A percentile compares a stretch with the other conserved stretches of the same genome.
Conservation (phyloP, 2,888 invertebrate species). For the Latheticus oryzae region DNA sequence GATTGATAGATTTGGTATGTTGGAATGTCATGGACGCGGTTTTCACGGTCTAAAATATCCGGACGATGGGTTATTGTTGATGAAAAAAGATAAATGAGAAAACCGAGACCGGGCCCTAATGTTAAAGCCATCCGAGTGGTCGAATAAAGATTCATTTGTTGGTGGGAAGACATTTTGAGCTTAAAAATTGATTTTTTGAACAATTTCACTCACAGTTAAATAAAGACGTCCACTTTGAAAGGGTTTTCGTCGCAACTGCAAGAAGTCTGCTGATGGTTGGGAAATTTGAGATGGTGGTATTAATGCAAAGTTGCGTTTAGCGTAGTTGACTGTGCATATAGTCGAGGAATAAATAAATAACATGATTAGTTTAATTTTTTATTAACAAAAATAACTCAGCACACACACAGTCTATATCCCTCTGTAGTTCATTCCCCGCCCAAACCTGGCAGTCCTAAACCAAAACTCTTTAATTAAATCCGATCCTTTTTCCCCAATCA, state of each 20-base stretch:
- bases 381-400: no score
- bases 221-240: no score
- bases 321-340: no score
- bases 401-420: no score
- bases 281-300: slow-evolving; percentile 30
- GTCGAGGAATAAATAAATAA: no score
- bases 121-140: slow-evolving; percentile 75
- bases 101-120: slow-evolving; percentile 74
- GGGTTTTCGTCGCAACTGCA: no score
- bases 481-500: slow-evolving; percentile 91
- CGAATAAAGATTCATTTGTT: slow-evolving; percentile 66
- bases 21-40: slow-evolving; percentile 70
- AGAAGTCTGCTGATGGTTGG: slow-evolving; percentile 36
- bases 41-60: slow-evolving; percentile 75
- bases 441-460: slow-evolving; percentile 67
- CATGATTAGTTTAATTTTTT: no score
- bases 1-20: slow-evolving; percentile 69
- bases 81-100: slow-evolving; percentile 74
- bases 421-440: slow-evolving; percentile 15
- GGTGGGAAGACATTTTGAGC: slow-evolving; percentile 47
- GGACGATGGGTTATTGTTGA: slow-evolving; percentile 74
- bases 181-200: no score
- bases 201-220: no score
- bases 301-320: slow-evolving; percentile 8
- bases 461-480: slow-evolving; percentile 89